Evolutionary conservation across 2,797 vertebrate species (phyloP).

Genomic region (Holocentrus rufus): DNA sequence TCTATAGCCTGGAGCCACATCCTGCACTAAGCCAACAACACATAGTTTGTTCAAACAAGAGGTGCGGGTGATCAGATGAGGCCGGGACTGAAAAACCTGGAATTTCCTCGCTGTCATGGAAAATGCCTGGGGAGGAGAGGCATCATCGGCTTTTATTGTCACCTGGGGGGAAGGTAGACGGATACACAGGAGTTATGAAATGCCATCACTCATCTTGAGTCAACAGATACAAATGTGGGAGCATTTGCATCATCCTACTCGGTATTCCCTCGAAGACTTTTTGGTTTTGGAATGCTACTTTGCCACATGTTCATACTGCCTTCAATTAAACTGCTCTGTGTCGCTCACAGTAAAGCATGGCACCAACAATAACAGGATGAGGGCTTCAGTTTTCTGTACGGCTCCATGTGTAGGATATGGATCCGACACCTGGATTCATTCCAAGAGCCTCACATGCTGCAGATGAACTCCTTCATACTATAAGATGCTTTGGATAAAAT

Average conservation of each 20-base stretch:
- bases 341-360: conserved; percentile 13
- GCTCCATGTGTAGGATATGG: too few species aligned
- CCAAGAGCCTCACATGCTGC: conserved; percentile 11
- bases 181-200: conserved; percentile 31
- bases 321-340: conserved; percentile 24
- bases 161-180: conserved; percentile 31
- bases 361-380: too few species aligned
- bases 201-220: conserved; percentile 42
- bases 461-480: conserved; percentile 31
- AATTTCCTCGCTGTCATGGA: conserved; percentile 43
- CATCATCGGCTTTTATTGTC: background rate
- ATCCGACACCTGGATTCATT: too few species aligned
- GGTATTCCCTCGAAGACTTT: conserved; percentile 31
- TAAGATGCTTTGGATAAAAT: too few species aligned
- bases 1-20: conserved; percentile 50
- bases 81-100: conserved; percentile 11
- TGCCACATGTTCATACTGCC: conserved; percentile 51
- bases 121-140: conserved; percentile 24
- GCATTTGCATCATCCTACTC: conserved; percentile 36
- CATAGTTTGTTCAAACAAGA: conserved; percentile 49
- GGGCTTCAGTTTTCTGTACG: conserved; percentile 30
- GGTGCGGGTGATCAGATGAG: background rate
- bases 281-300: conserved; percentile 32
- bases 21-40: conserved; percentile 1
- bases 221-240: conserved; percentile 49